These are phyloP conservation scores for Zapornia atra DNA, from an alignment of 2,113 vertebrate species.

Conservation along the genomic window DNA sequence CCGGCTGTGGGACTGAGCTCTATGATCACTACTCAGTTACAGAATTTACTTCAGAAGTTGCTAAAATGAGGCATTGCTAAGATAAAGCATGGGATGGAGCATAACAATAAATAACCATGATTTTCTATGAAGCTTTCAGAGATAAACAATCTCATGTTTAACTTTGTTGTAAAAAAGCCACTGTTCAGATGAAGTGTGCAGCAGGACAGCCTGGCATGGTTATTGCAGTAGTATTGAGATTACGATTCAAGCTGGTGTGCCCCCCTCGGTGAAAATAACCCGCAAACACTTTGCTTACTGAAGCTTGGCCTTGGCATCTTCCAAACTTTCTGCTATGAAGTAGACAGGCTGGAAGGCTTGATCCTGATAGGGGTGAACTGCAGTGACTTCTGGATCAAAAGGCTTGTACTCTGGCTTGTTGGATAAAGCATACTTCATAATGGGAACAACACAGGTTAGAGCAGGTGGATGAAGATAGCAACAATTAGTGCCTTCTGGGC, in stretches of 20 bases:
- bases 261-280: neutral
- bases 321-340: slow-evolving; percentile 86
- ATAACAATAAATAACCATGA: neutral
- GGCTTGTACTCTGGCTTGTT: slow-evolving; percentile 81
- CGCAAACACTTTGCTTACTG: slow-evolving; percentile 63
- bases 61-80: neutral
- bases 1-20: neutral
- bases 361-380: slow-evolving; percentile 82
- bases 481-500: neutral
- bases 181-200: neutral
- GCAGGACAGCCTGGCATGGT: neutral
- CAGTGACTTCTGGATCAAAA: slow-evolving; percentile 80
- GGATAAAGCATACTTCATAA: slow-evolving; percentile 79
- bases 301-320: slow-evolving; percentile 83
- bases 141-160: neutral
- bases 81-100: neutral
- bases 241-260: neutral
- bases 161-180: neutral
- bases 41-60: neutral
- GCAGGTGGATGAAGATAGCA: neutral
- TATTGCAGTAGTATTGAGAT: neutral
- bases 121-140: neutral
- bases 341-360: slow-evolving; percentile 84
- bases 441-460: neutral
- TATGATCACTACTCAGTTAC: neutral